These are phyloP conservation scores for Drosophila planitibia DNA, from an alignment of 2,888 invertebrate genomes.

Conservation along the genomic window DNA sequence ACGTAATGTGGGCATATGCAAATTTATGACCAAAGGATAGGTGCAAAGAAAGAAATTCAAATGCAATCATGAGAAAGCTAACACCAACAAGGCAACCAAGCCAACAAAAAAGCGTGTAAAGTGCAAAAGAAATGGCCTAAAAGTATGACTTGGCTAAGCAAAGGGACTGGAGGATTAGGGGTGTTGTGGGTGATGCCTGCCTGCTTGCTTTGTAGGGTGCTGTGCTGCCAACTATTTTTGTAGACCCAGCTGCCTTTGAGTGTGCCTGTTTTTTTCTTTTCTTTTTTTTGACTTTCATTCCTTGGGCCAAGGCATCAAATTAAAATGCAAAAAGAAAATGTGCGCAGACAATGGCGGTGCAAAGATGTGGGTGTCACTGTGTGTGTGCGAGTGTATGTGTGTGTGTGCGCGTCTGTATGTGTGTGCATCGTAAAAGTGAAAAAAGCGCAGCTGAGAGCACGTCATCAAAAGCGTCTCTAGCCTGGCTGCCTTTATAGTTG, in stretches of 20 bases:
- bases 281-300: constrained; percentile 26
- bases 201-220: constrained; percentile 6
- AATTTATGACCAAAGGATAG: constrained; percentile 41
- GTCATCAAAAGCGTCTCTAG: constrained; percentile 63
- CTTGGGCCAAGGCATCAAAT: constrained; percentile 65
- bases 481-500: constrained; percentile 20
- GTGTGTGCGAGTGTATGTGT: constrained; percentile 5
- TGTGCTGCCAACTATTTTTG: constrained; percentile 67
- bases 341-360: constrained; percentile 7
- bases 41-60: constrained; percentile 12
- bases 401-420: constrained; percentile 6
- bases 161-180: background rate
- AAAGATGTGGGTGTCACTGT: constrained; percentile 16
- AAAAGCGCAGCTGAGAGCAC: constrained; percentile 75
- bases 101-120: constrained; percentile 39
- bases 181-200: constrained; percentile 2
- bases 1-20: constrained; percentile 61
- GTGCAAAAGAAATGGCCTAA: constrained; percentile 73
- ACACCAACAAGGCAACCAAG: constrained; percentile 28
- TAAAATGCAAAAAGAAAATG: constrained; percentile 68
- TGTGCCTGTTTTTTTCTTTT: background rate
- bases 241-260: constrained; percentile 68
- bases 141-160: constrained; percentile 62
- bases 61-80: constrained; percentile 72
- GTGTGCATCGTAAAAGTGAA: constrained; percentile 55